Evolutionary conservation across 1,140 invertebrate genomes (phyloP), one percentile per base, ranked within the genome.

Genomic region (Hycleus phaleratus): DNA sequence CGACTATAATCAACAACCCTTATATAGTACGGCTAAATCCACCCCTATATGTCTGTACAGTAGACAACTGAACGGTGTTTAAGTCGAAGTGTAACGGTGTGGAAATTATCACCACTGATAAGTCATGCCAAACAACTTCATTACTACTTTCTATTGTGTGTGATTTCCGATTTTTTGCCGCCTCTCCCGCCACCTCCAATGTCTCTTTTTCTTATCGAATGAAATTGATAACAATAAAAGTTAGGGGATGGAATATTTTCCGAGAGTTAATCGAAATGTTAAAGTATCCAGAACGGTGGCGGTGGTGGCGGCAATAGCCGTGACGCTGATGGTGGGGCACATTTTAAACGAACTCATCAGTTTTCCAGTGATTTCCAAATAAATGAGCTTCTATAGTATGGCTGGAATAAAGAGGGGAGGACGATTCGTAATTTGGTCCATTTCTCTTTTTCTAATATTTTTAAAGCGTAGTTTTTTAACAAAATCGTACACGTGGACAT

Each of bases 91-190:
- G 61, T 67, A 67, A 67, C 65, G 60, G 65, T 65, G 65, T 67
- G 65, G 65, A 67, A 67, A 64, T 67, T 60, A 66, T 66, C 62
- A 58, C 50, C 45, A 56, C 51, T 64, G 64, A 68, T 68, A 68
- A 66, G 64, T 68, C 64, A 68, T 32, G 32, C 49, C 26, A 43
- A 58, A 66, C 53, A 64, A 65, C 64, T 68, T 68, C 62, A 68
- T 66, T 61, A 60, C 63, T 51, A 49, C 59, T 51, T 52, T 63
- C 55, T 61, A 61, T 58, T 61, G 32, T 32, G 18, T 18, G 18
- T 32, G 32, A 32, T 32, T 32, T 32, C 32, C 32, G 32, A 18
- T 18, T 18, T 18, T 18, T 32, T 32, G 32, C 32, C 7, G 0
- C 7, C 32, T 3, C 32, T 3, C 2, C 7, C 18, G 2, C 18